Evolutionary conservation across 2,888 invertebrate genomes (phyloP), one percentile per base, ranked within the genome.

Genomic region (Cerceris rybyensis): DNA sequence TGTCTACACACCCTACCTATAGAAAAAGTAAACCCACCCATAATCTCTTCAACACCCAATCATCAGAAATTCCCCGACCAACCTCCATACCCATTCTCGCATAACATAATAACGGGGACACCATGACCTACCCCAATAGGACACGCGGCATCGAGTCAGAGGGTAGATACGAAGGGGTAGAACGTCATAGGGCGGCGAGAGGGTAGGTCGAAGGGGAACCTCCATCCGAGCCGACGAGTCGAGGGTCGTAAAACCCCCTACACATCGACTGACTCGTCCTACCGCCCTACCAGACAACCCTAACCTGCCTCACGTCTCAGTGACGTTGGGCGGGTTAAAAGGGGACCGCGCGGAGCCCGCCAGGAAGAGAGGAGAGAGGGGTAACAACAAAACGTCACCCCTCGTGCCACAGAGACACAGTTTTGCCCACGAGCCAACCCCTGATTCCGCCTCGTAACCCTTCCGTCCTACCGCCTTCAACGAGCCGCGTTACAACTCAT

Each of bases 371-470:
- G 63, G 54, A 64, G 70, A 50, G 61, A 60, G 60, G 54, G 28
- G 28, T 63, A 55, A 69, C 75, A 70, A 84, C 84, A 75, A 83
- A 83, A 82, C 80, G 76, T 81, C 80, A 80, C 83, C 82, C 85
- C 85, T 84, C 83, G 81, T 89, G 89, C 82, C 89, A 90, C 86
- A 89, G 89, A 90, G 85, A 91, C 90, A 91, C 89, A 90, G 86
- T 90, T 91, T 89, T 84, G 71, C 79, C 41, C 74, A 17, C 66
- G 61, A 77, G 63, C 78, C 80, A 73, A 74, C 78, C 84, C 70
- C 69, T 67, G 63, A 71, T 80, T 69, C 67, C 75, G 61, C 66
- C 60, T 60, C 65, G 49, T 70, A 55, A 58, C 73, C 71, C 67
- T 60, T 58, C 46, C 65, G 57, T 60, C 72, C 43, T 60, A 52